These are phyloP conservation scores for Andrena hattorfiana DNA, from an alignment of 2,888 invertebrate genomes.

Conservation along the genomic window DNA sequence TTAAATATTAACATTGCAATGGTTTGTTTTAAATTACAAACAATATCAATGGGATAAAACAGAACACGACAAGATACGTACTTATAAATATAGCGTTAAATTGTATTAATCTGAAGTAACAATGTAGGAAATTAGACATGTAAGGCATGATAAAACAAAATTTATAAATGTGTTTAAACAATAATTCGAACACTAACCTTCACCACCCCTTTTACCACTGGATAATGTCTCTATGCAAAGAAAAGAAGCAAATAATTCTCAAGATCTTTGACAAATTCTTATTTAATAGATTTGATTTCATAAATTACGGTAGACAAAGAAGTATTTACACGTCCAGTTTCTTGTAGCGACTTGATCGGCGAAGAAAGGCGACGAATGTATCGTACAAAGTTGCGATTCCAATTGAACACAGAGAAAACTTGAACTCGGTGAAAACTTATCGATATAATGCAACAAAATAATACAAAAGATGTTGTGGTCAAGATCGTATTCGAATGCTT, in stretches of 20 bases:
- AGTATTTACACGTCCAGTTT: background rate
- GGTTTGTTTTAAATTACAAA: too few species aligned
- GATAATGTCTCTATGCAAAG: slow-evolving; percentile 31
- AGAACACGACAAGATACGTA: background rate
- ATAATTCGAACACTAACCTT: slow-evolving; percentile 36
- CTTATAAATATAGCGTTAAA: background rate
- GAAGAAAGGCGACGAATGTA: too few species aligned
- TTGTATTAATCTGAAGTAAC: background rate
- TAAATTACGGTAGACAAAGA: background rate
- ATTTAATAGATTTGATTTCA: background rate
- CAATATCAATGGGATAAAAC: too few species aligned
- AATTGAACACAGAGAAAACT: too few species aligned
- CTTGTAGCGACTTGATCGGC: background rate
- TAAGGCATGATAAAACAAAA: background rate
- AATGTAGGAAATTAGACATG: background rate
- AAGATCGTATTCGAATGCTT: too few species aligned
- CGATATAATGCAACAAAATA: too few species aligned
- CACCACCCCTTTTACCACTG: slow-evolving; percentile 2
- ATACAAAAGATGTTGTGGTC: too few species aligned
- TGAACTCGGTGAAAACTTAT: too few species aligned
- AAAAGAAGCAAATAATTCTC: slow-evolving; percentile 7
- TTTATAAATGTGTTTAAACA: background rate
- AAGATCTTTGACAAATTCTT: background rate
- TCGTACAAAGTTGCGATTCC: too few species aligned
- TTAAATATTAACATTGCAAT: too few species aligned